A percentile compares a stretch with the other conserved stretches of the same genome.
phyloP scores from a whole-genome alignment of 2,113 vertebrate genomes.

The Orcinus orca region DNA sequence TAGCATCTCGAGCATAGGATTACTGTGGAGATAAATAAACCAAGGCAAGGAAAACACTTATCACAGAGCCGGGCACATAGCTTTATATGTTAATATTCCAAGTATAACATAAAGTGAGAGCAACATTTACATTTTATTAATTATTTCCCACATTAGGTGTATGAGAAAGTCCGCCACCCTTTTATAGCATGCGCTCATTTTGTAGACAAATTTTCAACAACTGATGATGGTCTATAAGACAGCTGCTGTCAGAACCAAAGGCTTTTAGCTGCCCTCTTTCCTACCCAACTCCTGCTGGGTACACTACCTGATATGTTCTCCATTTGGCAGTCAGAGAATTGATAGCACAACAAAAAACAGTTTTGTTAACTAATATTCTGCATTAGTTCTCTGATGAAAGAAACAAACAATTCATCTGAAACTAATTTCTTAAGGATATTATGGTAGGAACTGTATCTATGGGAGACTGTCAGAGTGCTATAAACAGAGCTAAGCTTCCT shows the following conservation, averaged over 20 bases:
- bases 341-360: not conserved
- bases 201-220: not conserved
- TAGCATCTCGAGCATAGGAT: not conserved
- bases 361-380: not conserved
- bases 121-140: not conserved
- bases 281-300: not conserved
- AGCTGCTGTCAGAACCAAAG: not conserved
- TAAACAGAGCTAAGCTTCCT: not conserved
- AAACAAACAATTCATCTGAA: slow-evolving; percentile 25
- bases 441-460: not conserved
- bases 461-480: not conserved
- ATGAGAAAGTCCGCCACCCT: not conserved
- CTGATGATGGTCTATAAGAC: not conserved
- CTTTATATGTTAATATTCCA: not conserved
- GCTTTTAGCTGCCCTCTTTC: not conserved
- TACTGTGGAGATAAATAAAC: not conserved
- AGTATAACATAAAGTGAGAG: not conserved
- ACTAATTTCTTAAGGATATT: slow-evolving; percentile 34
- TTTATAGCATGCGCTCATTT: not conserved
- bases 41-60: not conserved
- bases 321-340: not conserved
- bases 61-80: not conserved
- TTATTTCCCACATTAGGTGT: not conserved
- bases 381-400: not conserved
- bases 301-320: not conserved